These are phyloP conservation scores for Ferdinandea cuprea DNA, from an alignment of 2,888 invertebrate species.

Conservation along the genomic window DNA sequence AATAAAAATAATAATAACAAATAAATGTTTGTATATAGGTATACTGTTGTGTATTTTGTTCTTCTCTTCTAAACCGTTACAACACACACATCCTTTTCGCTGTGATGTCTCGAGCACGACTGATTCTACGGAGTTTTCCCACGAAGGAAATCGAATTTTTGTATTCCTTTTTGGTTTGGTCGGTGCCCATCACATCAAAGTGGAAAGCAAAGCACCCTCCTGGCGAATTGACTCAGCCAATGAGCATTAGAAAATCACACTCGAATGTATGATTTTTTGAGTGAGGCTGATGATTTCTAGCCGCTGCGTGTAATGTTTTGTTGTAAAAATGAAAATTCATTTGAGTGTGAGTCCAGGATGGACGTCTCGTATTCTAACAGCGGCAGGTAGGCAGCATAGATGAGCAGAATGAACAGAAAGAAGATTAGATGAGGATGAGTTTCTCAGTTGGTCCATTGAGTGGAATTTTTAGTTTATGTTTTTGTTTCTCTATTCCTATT, in stretches of 20 bases:
- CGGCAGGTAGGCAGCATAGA: slow-evolving; percentile 39
- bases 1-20: not conserved
- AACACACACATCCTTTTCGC: slow-evolving; percentile 53
- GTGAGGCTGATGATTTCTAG: not conserved
- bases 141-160: slow-evolving; percentile 69
- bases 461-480: slow-evolving; percentile 22
- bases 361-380: not conserved
- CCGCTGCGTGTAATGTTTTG: not conserved
- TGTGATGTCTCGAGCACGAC: slow-evolving; percentile 71
- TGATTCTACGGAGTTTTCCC: slow-evolving; percentile 64
- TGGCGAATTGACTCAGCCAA: slow-evolving; percentile 52
- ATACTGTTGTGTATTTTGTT: slow-evolving; percentile 3
- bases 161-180: slow-evolving; percentile 53
- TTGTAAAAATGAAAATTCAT: slow-evolving; percentile 36
- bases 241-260: slow-evolving; percentile 67
- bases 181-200: slow-evolving; percentile 25
- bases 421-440: too few relatives aligned
- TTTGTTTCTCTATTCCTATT: slow-evolving; percentile 3
- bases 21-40: not conserved
- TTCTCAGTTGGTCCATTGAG: slow-evolving; percentile 32
- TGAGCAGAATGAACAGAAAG: too few relatives aligned
- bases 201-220: slow-evolving; percentile 58
- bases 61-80: slow-evolving; percentile 48
- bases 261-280: slow-evolving; percentile 7
- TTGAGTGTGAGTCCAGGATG: slow-evolving; percentile 38